phyloP scores from a whole-genome alignment of 2,113 vertebrate genomes.

The Anoplopoma fimbria region DNA sequence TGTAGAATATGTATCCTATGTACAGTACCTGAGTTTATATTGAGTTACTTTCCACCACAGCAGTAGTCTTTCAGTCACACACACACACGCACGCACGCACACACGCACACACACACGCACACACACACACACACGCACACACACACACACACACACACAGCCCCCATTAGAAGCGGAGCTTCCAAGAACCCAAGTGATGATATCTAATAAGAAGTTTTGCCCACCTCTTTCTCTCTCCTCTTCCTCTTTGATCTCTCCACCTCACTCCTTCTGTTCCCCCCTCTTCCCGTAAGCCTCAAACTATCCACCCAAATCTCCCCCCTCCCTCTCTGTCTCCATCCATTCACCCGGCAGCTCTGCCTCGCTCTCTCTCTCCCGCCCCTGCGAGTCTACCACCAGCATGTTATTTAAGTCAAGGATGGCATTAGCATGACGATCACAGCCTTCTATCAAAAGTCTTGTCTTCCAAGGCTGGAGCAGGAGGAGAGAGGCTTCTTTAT shows the following conservation, averaged over 20 bases:
- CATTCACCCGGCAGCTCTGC: conserved; percentile 23
- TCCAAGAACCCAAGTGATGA: conserved; percentile 56
- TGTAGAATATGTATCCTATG: neutral
- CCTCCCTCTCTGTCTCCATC: neutral
- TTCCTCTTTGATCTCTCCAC: conserved; percentile 65
- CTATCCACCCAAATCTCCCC: conserved; percentile 39
- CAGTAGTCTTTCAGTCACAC: neutral
- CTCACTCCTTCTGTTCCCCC: conserved; percentile 40
- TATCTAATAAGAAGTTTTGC: conserved; percentile 69
- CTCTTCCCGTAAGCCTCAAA: conserved; percentile 57
- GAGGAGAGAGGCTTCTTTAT: conserved; percentile 38
- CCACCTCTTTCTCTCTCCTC: conserved; percentile 64
- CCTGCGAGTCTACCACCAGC: conserved; percentile 27
- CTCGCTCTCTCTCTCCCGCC: conserved; percentile 5
- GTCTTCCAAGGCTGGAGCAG: conserved; percentile 58
- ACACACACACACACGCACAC: conserved; percentile 5
- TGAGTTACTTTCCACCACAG: neutral
- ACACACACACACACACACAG: neutral
- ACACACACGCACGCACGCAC: neutral
- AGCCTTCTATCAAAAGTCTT: conserved; percentile 62
- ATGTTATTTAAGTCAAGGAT: conserved; percentile 78
- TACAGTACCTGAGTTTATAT: no score
- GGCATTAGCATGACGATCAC: conserved; percentile 79
- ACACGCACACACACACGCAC: neutral
- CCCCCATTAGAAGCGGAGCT: conserved; percentile 28